Evolutionary conservation across 2,888 invertebrate species (phyloP), one percentile per base, ranked within the genome.

Genomic region (Limulus polyphemus): DNA sequence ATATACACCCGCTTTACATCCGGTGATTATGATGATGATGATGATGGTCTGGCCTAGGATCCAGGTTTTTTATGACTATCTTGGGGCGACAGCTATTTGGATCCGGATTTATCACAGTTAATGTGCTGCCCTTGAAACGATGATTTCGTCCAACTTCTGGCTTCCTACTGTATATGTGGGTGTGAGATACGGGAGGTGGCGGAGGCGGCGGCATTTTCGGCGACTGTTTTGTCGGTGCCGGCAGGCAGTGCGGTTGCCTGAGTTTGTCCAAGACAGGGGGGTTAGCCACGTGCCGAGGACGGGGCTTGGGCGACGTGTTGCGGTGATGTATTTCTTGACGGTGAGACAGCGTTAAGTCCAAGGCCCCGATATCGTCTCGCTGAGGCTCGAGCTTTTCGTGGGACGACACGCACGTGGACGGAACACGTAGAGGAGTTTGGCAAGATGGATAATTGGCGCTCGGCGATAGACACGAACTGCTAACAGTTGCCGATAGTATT

Each of bases 261-360:
- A 64, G 63, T 48, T 57, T 63, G 51, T 66, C 66, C 49, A 66
- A 54, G 1, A 66, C 66, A 10, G 66, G 66, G 1, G 66, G 66
- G 17, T 65, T 67, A n/a, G 67, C 67, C 4, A 67, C 67, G 0
- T 59, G 52, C 47, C 63, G 57, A 17, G 16, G 54, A 1, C 60
- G 52, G 47, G 61, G 57, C 12, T 50, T n/a, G 1, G 60, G 62
- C 10, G 60, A 16, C 11, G 49, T 11, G 1, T 16, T 49, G 1
- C 17, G 49, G 12, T 58, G 61, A 2, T 32, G 32, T 7, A 7
- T 32, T 14, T 66, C 66, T 49, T 62, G 64, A 7, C 56, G 47
- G 49, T 55, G 56, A 50, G 65, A 62, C 1, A 62, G 55, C 7
- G 65, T 63, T 14, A 67, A 57, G 50, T 67, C 67, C 49, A 67